Percentiles rank a stretch among this genome's conserved stretches.
phyloP scores from a whole-genome alignment of 2,797 vertebrate genomes.

The Eulemur albifrons region DNA sequence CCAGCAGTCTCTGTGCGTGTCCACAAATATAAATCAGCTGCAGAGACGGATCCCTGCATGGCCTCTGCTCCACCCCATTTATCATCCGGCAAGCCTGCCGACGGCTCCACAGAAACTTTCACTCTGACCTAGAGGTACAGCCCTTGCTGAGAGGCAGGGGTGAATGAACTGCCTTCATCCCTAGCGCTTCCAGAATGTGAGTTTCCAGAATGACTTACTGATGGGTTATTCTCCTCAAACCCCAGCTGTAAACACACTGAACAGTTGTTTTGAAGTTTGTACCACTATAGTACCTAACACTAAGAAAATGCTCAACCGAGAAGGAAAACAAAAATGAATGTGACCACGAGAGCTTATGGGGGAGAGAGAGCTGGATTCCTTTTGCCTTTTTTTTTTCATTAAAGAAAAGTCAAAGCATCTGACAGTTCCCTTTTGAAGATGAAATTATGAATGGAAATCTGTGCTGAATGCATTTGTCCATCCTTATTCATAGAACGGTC shows the following conservation, averaged over 20 bases:
- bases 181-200: not conserved
- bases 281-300: not conserved
- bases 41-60: not conserved
- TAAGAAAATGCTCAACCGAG: not conserved
- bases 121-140: not conserved
- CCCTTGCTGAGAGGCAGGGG: conserved; percentile 53
- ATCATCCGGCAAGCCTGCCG: conserved; percentile 51
- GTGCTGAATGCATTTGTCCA: not conserved
- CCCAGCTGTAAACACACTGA: not conserved
- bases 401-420: not conserved
- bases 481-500: not conserved
- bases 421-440: not conserved
- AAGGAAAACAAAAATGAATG: not conserved
- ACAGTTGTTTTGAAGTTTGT: not conserved
- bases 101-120: conserved; percentile 14
- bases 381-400: not conserved
- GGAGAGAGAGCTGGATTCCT: not conserved
- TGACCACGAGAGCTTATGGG: not conserved
- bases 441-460: not conserved
- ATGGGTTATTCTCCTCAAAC: not conserved
- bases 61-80: conserved; percentile 57
- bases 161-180: conserved; percentile 33
- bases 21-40: conserved; percentile 67
- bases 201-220: conserved; percentile 14
- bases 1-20: conserved; percentile 48